Evolutionary conservation across 2,888 invertebrate genomes (phyloP), one percentile per base, ranked within the genome.

Genomic region (Nasonia oneida): DNA sequence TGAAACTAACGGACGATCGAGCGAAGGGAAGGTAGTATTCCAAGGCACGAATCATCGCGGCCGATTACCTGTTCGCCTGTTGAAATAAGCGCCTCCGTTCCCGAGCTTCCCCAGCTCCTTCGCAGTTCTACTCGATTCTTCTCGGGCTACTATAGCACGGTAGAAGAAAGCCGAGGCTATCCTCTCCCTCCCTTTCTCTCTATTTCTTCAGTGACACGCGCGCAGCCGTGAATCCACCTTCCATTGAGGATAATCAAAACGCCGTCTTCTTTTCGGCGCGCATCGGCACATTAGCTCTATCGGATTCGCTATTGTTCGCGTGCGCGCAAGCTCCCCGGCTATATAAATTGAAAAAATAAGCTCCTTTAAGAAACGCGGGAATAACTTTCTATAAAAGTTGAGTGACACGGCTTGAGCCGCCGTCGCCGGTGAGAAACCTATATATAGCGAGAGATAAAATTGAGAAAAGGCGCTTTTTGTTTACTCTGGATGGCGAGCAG

Each of bases 61-160:
- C 23, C 70, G 84, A 84, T 84, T 84, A 84, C 80, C 76, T 81
- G 79, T 64, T 78, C 64, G 47, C 76, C 70, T 67, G 71, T 77
- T 77, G 42, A 29, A 71, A 77, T 75, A 80, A 84, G 70, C 50
- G 50, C 29, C 10, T 3, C 53, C 50, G 15, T 50, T 57, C n/a
- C 8, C 29, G 14, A 14, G 14, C 64, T n/a, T 18, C 42, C 53
- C 29, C 29, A 29, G 29, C 18, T 6, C 42, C 42, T 18, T n/a
- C 67, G 23, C 23, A n/a, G 37, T 70, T 18, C 12, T 53, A 18
- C 53, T 53, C 53, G 53, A 53, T 53, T 53, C 18, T 53, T 53
- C 3, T 53, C 1, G 1, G 3, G 3, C 15, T 50, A 3, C 50
- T 3, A 15, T 3, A 4, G 5, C 4, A 2, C 18, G 15, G 15